A percentile compares a stretch with the other conserved stretches of the same genome.
Evolutionary conservation across 2,888 invertebrate species (phyloP).

Genomic region (Craniophora ligustri): DNA sequence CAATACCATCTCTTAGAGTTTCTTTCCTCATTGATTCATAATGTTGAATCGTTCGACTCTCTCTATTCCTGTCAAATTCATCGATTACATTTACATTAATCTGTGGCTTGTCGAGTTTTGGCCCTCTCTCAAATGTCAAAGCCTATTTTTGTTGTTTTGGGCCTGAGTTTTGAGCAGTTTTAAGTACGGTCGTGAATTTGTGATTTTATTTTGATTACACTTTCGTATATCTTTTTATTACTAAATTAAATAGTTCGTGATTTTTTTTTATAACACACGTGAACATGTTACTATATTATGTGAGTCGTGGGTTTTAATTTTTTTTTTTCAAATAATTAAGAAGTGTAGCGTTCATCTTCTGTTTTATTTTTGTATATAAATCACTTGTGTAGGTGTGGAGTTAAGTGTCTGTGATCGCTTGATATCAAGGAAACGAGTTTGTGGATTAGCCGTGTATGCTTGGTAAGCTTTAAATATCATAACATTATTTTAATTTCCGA

Average conservation of each 20-base stretch:
- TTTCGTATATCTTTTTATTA: too few relatives aligned
- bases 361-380: constrained; percentile 20
- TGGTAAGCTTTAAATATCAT: constrained; percentile 32
- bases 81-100: too few relatives aligned
- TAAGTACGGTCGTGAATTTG: constrained; percentile 30
- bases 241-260: constrained; percentile 4
- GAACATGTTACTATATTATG: too few relatives aligned
- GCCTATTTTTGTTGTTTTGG: constrained; percentile 55
- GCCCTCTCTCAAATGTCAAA: constrained; percentile 46
- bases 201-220: constrained; percentile 37
- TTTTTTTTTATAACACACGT: too few relatives aligned
- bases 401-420: constrained; percentile 42
- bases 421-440: constrained; percentile 16
- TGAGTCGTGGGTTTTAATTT: too few relatives aligned
- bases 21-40: too few relatives aligned
- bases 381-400: constrained; percentile 44
- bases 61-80: constrained; percentile 3
- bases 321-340: constrained; percentile 14
- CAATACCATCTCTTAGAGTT: too few relatives aligned
- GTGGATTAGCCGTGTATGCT: constrained; percentile 29
- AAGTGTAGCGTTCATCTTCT: constrained; percentile 16
- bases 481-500: background rate
- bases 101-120: too few relatives aligned
- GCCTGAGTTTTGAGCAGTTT: constrained; percentile 17
- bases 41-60: constrained; percentile 33